These are phyloP conservation scores for Terrapene triunguis DNA, from an alignment of 2,113 vertebrate genomes.

Conservation along the genomic window DNA sequence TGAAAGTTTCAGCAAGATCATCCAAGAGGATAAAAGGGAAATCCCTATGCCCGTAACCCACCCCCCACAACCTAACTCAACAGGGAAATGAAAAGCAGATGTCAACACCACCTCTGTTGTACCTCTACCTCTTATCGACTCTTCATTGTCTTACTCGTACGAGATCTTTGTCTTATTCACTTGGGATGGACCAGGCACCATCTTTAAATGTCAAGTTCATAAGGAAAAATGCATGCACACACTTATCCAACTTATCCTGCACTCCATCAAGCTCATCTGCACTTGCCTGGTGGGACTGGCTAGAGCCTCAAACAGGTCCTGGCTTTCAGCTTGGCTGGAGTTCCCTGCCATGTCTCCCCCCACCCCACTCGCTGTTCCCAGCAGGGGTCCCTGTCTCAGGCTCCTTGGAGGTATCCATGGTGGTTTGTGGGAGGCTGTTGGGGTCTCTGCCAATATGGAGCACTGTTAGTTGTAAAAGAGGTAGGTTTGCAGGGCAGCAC, in stretches of 20 bases:
- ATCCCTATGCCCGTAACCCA: background rate
- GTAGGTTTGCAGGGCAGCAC: background rate
- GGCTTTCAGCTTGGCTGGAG: background rate
- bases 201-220: background rate
- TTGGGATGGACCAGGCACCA: background rate
- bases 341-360: background rate
- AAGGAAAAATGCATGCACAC: background rate
- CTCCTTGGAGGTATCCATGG: background rate
- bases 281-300: background rate
- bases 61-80: background rate
- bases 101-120: background rate
- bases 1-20: background rate
- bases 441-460: too few species aligned
- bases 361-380: background rate
- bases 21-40: background rate
- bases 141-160: too few species aligned
- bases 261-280: background rate
- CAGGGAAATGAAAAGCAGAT: background rate
- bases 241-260: background rate
- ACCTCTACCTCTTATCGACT: background rate
- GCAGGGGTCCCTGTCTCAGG: background rate
- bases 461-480: background rate
- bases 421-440: background rate
- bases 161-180: too few species aligned
- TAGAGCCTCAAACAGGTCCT: background rate